phyloP scores from a whole-genome alignment of 2,888 invertebrate species.

The Cheilosia soror region DNA sequence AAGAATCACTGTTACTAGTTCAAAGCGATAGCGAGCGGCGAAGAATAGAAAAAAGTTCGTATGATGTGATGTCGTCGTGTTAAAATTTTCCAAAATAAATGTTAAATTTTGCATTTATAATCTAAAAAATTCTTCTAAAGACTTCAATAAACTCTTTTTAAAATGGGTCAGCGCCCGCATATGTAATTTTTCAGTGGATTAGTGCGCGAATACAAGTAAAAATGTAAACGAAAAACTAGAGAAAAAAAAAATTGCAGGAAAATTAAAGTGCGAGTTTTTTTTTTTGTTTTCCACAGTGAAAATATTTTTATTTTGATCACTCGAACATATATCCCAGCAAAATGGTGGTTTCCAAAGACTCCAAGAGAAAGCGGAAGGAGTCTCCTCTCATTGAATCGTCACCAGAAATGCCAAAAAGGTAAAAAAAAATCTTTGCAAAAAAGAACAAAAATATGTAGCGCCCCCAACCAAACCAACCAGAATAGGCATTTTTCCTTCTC shows the following conservation, averaged over 20 bases:
- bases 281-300: slow-evolving; percentile 61
- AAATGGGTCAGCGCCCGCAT: slow-evolving; percentile 24
- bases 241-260: slow-evolving; percentile 58
- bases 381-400: slow-evolving; percentile 82
- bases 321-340: slow-evolving; percentile 71
- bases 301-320: slow-evolving; percentile 71
- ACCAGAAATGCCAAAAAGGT: slow-evolving; percentile 84
- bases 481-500: slow-evolving; percentile 29
- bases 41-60: slow-evolving; percentile 76
- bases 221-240: slow-evolving; percentile 80
- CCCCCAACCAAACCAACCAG: slow-evolving; percentile 50
- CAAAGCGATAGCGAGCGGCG: slow-evolving; percentile 77
- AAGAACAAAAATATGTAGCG: slow-evolving; percentile 49
- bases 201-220: slow-evolving; percentile 63
- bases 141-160: slow-evolving; percentile 31
- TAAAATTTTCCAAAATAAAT: slow-evolving; percentile 73
- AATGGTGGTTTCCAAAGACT: slow-evolving; percentile 84
- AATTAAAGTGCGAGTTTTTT: slow-evolving; percentile 63
- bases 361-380: slow-evolving; percentile 83
- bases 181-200: slow-evolving; percentile 4
- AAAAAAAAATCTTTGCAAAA: slow-evolving; percentile 75
- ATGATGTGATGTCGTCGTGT: slow-evolving; percentile 75
- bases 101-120: slow-evolving; percentile 59
- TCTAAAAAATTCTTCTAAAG: slow-evolving; percentile 28
- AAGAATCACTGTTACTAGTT: slow-evolving; percentile 41